Percentiles rank a stretch among this genome's conserved stretches.
Conservation (phyloP, 2,113 vertebrate species). For the Tinamus guttatus region DNA sequence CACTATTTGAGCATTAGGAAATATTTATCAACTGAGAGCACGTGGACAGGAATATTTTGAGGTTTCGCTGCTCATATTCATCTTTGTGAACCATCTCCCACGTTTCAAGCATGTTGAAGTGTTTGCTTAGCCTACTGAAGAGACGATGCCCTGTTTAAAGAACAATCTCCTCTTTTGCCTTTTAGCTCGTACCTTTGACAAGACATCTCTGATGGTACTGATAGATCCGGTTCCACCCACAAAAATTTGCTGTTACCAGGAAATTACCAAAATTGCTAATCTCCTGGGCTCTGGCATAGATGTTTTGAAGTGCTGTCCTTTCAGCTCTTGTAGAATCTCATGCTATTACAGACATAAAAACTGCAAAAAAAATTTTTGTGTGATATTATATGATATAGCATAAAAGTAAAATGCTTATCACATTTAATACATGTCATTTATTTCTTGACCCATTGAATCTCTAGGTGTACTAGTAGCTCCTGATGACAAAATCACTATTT, state of each 20-base stretch:
- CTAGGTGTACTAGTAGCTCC: not conserved
- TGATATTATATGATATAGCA: not conserved
- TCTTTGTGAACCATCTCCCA: not conserved
- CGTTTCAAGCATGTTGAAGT: not conserved
- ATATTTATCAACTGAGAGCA: not conserved
- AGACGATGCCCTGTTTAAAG: not conserved
- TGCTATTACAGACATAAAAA: not conserved
- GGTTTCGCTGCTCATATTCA: not conserved
- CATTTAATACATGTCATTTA: not conserved
- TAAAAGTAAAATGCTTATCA: not conserved
- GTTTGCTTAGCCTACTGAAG: not conserved
- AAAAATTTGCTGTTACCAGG: not conserved
- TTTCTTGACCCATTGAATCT: slow-evolving; percentile 34
- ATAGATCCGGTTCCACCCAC: not conserved
- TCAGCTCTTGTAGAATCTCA: not conserved
- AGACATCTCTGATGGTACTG: not conserved
- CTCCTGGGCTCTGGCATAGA: not conserved
- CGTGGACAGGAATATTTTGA: not conserved
- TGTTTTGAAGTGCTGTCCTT: not conserved
- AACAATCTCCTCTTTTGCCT: not conserved
- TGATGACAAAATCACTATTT: not conserved
- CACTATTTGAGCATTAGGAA: not conserved
- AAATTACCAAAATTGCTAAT: not conserved
- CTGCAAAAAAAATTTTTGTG: not conserved
- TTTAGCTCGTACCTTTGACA: not conserved